Evolutionary conservation across 2,888 invertebrate species (phyloP), one percentile per base, ranked within the genome.

Genomic region (Synanthedon formicaeformis): DNA sequence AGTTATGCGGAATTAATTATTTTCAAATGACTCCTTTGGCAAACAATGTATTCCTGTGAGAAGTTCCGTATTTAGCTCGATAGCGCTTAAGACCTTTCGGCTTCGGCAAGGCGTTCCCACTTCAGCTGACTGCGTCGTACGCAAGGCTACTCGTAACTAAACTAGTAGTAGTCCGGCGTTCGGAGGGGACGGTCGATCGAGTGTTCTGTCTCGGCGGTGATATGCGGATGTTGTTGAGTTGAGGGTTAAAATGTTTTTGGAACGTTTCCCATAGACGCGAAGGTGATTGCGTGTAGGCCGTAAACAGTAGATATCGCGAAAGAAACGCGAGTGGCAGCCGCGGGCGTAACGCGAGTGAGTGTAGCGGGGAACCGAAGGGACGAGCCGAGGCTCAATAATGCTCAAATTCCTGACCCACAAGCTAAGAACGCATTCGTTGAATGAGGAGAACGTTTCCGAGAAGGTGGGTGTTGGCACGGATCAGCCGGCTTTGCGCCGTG

Each of bases 321-420:
- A 60, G 61, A 56, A 55, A 51, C 54, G 53, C 48, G 52, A 49
- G 34, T 34, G 27, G 45, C 51, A 11, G 16, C 50, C 50, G 48
- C 52, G 51, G 56, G 61, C 63, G 60, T 60, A 59, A 62, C 64
- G 67, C 63, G 57, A 61, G 67, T 45, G 49, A 49, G 49, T 23
- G 49, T 61, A 60, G 62, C 65, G 70, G 74, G 73, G 75, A 81
- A 80, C 77, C 73, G 78, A 65, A 77, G 73, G 73, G 67, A 73
- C 76, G 82, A 73, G 78, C 77, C 78, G 84, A 75, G 78, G 75
- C 75, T 75, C 89, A 91, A 92, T 91, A 90, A 94, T 94, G 94
- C 92, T 94, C 88, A 94, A 93, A 89, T 94, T 93, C 89, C 90
- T 94, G 78, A 94, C 94, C 71, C 92, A 94, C 88, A 94, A 94